phyloP scores from a whole-genome alignment of 2,888 invertebrate genomes.

The Uloborus plumipes region DNA sequence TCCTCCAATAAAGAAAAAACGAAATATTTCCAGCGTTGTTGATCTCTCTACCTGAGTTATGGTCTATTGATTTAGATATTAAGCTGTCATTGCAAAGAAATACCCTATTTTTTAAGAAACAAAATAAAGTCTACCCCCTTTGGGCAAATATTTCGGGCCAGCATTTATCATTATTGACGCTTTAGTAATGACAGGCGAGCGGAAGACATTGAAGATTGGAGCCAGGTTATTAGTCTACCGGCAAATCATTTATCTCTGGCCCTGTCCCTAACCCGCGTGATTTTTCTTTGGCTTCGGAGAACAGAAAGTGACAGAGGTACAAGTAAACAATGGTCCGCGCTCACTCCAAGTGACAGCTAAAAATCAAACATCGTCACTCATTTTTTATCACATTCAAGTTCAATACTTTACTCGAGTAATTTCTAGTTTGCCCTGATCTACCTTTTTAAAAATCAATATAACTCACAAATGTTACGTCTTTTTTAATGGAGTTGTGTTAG shows the following conservation, averaged over 20 bases:
- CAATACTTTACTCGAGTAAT: neutral
- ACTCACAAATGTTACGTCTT: too few species aligned
- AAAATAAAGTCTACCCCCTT: conserved; percentile 33
- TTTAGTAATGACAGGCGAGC: conserved; percentile 39
- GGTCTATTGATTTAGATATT: conserved; percentile 47
- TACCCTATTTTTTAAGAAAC: conserved; percentile 42
- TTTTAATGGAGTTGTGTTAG: too few species aligned
- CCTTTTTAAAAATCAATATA: too few species aligned
- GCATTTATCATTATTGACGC: conserved; percentile 51
- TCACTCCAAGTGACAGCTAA: conserved; percentile 20
- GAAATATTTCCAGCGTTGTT: conserved; percentile 12
- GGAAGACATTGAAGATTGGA: conserved; percentile 38
- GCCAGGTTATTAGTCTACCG: conserved; percentile 50
- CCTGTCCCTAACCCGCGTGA: conserved; percentile 38
- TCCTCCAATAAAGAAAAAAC: neutral
- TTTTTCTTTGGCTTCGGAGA: conserved; percentile 32
- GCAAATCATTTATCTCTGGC: conserved; percentile 51
- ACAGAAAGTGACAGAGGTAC: conserved; percentile 43
- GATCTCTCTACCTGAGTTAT: conserved; percentile 44
- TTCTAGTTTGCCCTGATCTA: too few species aligned
- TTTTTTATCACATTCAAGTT: conserved; percentile 23
- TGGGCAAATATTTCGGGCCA: conserved; percentile 31
- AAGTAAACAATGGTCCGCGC: conserved; percentile 42
- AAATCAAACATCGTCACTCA: conserved; percentile 41
- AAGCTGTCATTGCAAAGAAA: conserved; percentile 44